A percentile compares a stretch with the other conserved stretches of the same genome.
Evolutionary conservation across 2,888 invertebrate genomes (phyloP).

Genomic region (Autographa gamma): DNA sequence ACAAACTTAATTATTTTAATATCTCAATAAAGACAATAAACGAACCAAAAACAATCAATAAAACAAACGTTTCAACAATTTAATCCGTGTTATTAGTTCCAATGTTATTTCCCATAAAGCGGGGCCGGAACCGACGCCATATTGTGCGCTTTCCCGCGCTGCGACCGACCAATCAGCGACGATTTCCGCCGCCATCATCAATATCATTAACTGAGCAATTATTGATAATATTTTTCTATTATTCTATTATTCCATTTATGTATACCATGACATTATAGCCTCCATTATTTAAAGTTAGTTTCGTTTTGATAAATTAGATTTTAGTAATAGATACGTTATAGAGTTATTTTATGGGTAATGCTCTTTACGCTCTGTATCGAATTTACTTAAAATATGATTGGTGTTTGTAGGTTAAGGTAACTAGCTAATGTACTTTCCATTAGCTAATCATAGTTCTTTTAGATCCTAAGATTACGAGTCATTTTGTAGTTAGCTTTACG

Average conservation of each 20-base stretch:
- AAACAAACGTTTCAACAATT: slow-evolving; percentile 62
- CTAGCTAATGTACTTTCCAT: not conserved
- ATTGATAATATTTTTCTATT: slow-evolving; percentile 56
- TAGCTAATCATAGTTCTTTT: slow-evolving; percentile 1
- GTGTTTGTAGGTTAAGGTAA: not conserved
- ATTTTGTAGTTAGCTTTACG: not conserved
- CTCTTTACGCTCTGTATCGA: not conserved
- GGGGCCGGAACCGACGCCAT: slow-evolving; percentile 79
- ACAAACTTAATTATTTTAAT: slow-evolving; percentile 43
- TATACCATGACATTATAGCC: slow-evolving; percentile 55
- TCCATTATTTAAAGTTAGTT: slow-evolving; percentile 53
- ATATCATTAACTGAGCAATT: slow-evolving; percentile 54
- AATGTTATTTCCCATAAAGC: slow-evolving; percentile 67
- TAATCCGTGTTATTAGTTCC: slow-evolving; percentile 71
- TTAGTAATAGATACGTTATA: slow-evolving; percentile 49
- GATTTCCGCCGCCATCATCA: slow-evolving; percentile 73
- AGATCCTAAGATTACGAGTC: not conserved
- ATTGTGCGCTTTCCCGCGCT: slow-evolving; percentile 79
- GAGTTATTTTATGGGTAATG: slow-evolving; percentile 45
- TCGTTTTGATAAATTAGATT: slow-evolving; percentile 54
- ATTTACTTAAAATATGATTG: not conserved
- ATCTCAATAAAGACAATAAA: slow-evolving; percentile 43
- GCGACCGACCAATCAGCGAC: slow-evolving; percentile 76
- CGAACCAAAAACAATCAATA: slow-evolving; percentile 62
- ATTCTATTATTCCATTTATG: slow-evolving; percentile 53